Percentiles rank a stretch among this genome's conserved stretches.
Evolutionary conservation across 92 coral and sea anemone species (phyloP).

Genomic region (Paramuricea clavata): DNA sequence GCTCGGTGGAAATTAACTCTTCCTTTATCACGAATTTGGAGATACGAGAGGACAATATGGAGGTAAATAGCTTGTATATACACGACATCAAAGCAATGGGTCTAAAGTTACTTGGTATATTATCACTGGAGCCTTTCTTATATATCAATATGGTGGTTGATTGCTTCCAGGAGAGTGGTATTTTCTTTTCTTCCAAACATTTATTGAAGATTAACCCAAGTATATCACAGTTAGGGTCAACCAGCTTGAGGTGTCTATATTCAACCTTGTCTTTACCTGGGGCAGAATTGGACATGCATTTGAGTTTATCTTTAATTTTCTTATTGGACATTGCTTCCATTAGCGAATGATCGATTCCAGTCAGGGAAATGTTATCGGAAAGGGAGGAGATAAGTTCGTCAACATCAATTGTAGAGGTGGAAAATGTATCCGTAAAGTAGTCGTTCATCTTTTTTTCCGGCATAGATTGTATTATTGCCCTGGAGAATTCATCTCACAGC

Average conservation of each 20-base stretch:
- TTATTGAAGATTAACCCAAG: neutral
- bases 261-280: constrained; percentile 22
- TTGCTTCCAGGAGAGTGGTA: neutral
- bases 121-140: neutral
- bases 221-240: constrained; percentile 2
- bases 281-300: neutral
- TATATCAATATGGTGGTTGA: neutral
- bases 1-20: neutral
- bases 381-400: neutral
- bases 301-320: constrained; percentile 6
- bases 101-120: constrained; percentile 6
- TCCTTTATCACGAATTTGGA: neutral
- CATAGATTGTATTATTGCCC: neutral
- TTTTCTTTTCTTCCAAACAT: neutral
- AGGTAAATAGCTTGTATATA: neutral
- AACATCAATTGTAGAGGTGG: too few relatives aligned
- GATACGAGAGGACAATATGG: neutral
- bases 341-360: neutral
- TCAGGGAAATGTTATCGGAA: neutral
- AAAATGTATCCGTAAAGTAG: neutral
- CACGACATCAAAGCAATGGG: too few relatives aligned
- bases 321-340: neutral
- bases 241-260: constrained; percentile 10
- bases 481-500: neutral
- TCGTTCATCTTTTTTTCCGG: neutral